Evolutionary conservation across 37 sponge, comb jelly and placozoan genomes (phyloP).

Genomic region (Halichondria panicea): DNA sequence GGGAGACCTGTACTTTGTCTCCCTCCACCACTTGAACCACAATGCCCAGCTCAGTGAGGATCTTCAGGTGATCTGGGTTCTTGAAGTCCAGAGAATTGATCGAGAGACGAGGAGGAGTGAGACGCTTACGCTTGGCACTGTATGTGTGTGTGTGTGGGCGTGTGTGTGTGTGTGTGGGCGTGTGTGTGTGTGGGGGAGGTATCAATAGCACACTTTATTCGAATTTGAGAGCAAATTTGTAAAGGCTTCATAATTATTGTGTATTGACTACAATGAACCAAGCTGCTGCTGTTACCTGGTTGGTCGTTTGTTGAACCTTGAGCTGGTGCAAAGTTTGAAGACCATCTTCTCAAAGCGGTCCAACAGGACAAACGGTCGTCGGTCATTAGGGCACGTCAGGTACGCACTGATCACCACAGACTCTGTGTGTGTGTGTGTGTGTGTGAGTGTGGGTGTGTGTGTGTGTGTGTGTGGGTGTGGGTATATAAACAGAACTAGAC

Average conservation of each 20-base stretch:
- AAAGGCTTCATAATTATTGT: no score
- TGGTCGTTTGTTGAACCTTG: constrained; percentile 34
- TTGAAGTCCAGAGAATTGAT: constrained; percentile 44
- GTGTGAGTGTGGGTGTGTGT: no score
- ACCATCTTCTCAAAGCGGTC: constrained; percentile 35
- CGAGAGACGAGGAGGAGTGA: constrained; percentile 31
- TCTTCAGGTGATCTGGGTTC: constrained; percentile 40
- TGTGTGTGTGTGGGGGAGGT: no score
- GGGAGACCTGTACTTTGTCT: constrained; percentile 50
- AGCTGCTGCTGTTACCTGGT: no score
- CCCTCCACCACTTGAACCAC: constrained; percentile 27
- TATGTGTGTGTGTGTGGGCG: no score
- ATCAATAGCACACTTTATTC: no score
- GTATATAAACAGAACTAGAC: no score
- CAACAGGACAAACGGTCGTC: constrained; percentile 17
- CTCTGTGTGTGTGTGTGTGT: no score
- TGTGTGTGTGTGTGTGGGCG: no score
- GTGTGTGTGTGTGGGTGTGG: no score
- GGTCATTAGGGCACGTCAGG: constrained; percentile 36
- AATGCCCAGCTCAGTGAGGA: constrained; percentile 60
- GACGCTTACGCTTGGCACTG: not conserved
- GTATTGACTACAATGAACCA: no score
- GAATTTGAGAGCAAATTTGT: no score
- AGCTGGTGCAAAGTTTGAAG: constrained; percentile 48
- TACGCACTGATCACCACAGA: not conserved